Conservation (phyloP, 2,797 vertebrate species). For the Coccyzus lansbergi region DNA sequence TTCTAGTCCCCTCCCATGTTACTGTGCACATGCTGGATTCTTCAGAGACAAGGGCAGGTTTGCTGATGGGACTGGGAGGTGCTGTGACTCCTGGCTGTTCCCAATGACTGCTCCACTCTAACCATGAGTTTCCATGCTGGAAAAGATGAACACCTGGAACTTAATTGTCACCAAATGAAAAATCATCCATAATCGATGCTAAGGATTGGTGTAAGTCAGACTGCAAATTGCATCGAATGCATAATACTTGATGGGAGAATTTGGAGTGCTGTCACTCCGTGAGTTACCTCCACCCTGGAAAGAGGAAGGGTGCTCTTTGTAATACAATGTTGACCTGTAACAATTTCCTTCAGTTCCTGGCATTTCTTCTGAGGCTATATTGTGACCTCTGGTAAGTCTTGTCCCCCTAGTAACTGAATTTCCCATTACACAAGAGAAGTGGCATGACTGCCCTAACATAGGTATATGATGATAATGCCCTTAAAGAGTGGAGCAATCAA, state of each 20-base stretch:
- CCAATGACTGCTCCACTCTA: background rate
- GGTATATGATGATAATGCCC: background rate
- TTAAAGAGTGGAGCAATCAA: background rate
- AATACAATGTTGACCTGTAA: background rate
- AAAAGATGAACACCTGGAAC: background rate
- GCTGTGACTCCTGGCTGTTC: background rate
- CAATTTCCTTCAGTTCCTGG: background rate
- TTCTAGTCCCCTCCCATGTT: background rate
- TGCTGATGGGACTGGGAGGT: background rate
- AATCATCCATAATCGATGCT: background rate
- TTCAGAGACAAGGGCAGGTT: background rate
- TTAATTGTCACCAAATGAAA: background rate
- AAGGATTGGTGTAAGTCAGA: background rate
- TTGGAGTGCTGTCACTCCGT: background rate
- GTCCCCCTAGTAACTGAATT: background rate
- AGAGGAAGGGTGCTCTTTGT: background rate
- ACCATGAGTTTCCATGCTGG: background rate
- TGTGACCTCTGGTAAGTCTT: background rate
- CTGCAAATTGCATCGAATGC: background rate
- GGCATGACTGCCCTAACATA: background rate
- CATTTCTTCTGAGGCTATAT: background rate
- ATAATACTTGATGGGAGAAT: background rate
- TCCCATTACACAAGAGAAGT: background rate
- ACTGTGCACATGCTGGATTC: background rate
- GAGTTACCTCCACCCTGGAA: background rate